These are phyloP conservation scores for Microtus pennsylvanicus DNA, from an alignment of 2,113 vertebrate species.

Conservation along the genomic window DNA sequence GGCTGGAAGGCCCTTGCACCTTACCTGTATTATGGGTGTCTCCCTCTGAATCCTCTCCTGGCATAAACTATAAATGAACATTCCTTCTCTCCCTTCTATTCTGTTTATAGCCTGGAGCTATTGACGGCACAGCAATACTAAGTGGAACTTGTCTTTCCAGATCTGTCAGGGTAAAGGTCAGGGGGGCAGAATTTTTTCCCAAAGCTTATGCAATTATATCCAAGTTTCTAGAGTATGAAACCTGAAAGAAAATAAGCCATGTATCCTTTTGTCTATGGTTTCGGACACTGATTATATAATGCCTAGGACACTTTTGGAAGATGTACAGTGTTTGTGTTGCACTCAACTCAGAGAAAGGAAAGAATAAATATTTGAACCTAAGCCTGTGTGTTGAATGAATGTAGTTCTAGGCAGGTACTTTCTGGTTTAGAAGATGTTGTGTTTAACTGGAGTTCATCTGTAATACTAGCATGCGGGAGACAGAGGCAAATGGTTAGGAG, in stretches of 20 bases:
- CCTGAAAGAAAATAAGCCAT: background rate
- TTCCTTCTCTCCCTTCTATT: background rate
- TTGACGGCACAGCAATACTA: background rate
- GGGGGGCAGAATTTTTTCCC: background rate
- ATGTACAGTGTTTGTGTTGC: background rate
- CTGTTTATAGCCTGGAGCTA: background rate
- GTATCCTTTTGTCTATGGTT: background rate
- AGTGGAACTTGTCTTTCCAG: background rate
- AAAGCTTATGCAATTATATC: background rate
- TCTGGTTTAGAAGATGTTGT: conserved; percentile 26
- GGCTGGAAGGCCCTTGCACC: fast-evolving
- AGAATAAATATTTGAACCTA: conserved; percentile 65
- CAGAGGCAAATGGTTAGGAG: background rate
- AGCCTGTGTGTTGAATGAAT: conserved; percentile 26
- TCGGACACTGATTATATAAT: background rate
- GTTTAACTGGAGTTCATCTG: background rate
- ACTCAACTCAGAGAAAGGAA: conserved; percentile 21
- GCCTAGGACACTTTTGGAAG: background rate
- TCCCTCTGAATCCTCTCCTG: too few relatives aligned
- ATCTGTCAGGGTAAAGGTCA: background rate
- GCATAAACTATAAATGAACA: background rate
- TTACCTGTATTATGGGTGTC: background rate
- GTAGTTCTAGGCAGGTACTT: background rate
- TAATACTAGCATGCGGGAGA: background rate
- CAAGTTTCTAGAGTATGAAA: background rate